A percentile compares a stretch with the other conserved stretches of the same genome.
These are phyloP conservation scores for Dendrocopos noguchii DNA, from an alignment of 2,113 vertebrate species.

Conservation along the genomic window DNA sequence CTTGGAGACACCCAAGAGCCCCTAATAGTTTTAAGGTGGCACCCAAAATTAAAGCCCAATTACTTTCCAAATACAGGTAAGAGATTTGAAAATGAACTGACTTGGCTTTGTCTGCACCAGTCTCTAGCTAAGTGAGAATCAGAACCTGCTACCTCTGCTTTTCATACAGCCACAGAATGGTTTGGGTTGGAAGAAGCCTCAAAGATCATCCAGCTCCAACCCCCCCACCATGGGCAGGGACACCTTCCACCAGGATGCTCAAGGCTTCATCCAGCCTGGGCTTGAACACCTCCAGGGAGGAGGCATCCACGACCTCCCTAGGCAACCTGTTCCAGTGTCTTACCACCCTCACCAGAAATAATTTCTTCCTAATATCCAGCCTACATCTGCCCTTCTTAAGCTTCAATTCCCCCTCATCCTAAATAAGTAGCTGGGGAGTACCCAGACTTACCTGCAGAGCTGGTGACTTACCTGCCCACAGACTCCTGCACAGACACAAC, in stretches of 20 bases:
- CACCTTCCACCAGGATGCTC: no score
- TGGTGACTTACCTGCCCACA: background rate
- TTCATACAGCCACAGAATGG: background rate
- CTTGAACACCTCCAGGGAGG: no score
- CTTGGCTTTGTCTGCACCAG: background rate
- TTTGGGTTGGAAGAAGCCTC: no score
- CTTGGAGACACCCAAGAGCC: background rate
- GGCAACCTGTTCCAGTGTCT: no score
- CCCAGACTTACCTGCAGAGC: background rate
- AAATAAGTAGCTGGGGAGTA: background rate
- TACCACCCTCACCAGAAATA: no score
- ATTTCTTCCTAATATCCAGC: no score
- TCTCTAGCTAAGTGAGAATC: background rate
- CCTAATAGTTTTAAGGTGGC: background rate
- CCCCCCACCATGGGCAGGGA: no score
- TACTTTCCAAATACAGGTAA: background rate
- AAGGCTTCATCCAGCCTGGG: no score
- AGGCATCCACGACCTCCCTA: no score
- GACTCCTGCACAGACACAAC: fast-evolving
- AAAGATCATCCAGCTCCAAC: no score
- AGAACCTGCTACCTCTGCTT: fast-evolving
- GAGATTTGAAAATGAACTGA: background rate
- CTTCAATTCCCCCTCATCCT: no score
- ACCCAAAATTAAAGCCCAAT: background rate
- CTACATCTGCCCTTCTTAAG: no score